Evolutionary conservation across 1,140 invertebrate genomes (phyloP).

Genomic region (Tribolium madens): DNA sequence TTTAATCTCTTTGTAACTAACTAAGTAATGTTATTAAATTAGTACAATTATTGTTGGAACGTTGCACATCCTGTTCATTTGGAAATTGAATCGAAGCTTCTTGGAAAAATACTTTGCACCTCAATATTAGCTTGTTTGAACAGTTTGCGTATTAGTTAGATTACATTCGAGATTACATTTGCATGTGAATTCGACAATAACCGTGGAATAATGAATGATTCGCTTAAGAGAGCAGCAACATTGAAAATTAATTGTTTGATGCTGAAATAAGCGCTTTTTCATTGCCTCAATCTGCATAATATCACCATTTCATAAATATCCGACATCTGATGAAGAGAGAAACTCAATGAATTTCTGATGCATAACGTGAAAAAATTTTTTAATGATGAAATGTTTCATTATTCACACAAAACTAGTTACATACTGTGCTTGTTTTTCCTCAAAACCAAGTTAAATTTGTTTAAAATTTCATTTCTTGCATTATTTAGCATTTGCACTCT

Average conservation of each 20-base stretch:
- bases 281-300: slow-evolving; percentile 28
- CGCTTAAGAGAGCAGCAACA: slow-evolving; percentile 22
- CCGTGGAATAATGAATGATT: slow-evolving; percentile 8
- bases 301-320: slow-evolving; percentile 7
- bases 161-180: slow-evolving; percentile 32
- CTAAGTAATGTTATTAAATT: slow-evolving; percentile 30
- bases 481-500: too few relatives aligned
- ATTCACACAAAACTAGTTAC: too few relatives aligned
- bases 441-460: too few relatives aligned
- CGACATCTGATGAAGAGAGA: background rate
- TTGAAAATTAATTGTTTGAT: slow-evolving; percentile 31
- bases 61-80: background rate
- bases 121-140: slow-evolving; percentile 32
- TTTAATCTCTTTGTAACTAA: slow-evolving; percentile 35
- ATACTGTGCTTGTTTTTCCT: too few relatives aligned
- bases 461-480: background rate
- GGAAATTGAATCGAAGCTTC: background rate
- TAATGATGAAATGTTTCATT: too few relatives aligned
- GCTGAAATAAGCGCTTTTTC: slow-evolving; percentile 15
- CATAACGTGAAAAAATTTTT: background rate
- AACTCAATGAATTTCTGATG: background rate
- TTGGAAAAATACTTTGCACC: background rate
- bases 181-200: slow-evolving; percentile 32
- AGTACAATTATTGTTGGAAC: slow-evolving; percentile 19
- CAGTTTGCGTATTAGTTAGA: slow-evolving; percentile 33